Evolutionary conservation across 2,113 vertebrate species (phyloP), one percentile per base, ranked within the genome.

Genomic region (Zootoca vivipara): DNA sequence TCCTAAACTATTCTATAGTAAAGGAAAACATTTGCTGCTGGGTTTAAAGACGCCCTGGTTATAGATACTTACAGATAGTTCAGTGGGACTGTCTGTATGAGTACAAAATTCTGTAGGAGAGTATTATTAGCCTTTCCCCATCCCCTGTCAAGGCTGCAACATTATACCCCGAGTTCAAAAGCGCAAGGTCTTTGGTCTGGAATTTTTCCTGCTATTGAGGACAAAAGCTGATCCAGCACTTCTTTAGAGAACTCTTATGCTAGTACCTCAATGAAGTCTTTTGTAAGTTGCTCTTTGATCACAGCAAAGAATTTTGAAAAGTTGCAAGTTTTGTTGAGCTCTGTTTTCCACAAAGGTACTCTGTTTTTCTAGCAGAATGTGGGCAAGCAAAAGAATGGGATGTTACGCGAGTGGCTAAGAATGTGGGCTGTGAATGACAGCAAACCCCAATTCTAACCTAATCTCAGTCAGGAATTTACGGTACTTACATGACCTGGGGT

Each of bases 81-180:
- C 46, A 52, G 46, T 52, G 46, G 46, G 46, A 52, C 46, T 52
- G 46, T 52, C 46, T 52, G 46, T 52, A 52, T 52, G 46, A 52
- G 46, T 52, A 52, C 2, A 0, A 33, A 72, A 33, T 22, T 5
- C 33, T 72, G 70, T 22, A 24, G 7, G 67, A 69, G 22, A 24
- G 24, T 30, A 24, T 69, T 72, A 33, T 72, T 72, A 12, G 9
- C 46, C 46, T 52, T 33, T 72, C n/a, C 20, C 3, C 92, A 89
- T 92, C 89, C 88, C 85, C 75, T 42, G 42, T 89, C 33, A 81
- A 93, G 35, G 65, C 28, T 78, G 90, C 85, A 65, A 64, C 85
- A 91, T 87, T 69, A 52, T 77, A 38, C 67, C 79, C 90, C 56
- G 30, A 88, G 2, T 65, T 78, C 7, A 52, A 7, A 15, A 82